phyloP scores from a whole-genome alignment of 2,113 vertebrate species.

The Sarotherodon lohbergeri region DNA sequence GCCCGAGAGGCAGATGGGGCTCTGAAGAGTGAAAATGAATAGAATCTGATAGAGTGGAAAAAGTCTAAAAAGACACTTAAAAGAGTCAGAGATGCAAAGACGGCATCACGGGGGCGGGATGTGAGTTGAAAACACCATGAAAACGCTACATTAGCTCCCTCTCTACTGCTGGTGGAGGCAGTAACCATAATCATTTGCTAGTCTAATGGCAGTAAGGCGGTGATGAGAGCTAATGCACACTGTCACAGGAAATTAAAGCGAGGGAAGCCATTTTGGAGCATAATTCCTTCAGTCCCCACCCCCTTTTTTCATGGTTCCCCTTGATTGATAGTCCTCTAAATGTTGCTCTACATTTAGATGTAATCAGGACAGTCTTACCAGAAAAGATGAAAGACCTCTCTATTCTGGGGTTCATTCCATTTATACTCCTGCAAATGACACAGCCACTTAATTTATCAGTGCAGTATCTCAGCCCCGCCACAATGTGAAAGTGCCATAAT shows the following conservation, averaged over 20 bases:
- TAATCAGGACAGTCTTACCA: conserved; percentile 76
- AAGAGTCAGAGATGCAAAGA: conserved; percentile 56
- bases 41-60: conserved; percentile 64
- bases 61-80: conserved; percentile 63
- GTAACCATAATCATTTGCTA: conserved; percentile 55
- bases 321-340: conserved; percentile 76
- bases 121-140: conserved; percentile 46
- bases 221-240: conserved; percentile 63
- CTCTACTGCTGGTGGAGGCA: conserved; percentile 33
- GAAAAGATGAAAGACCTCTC: conserved; percentile 75
- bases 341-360: conserved; percentile 79
- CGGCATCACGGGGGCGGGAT: conserved; percentile 15
- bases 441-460: conserved; percentile 70
- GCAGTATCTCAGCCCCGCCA: conserved; percentile 31
- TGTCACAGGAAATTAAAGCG: conserved; percentile 68
- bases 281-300: conserved; percentile 53
- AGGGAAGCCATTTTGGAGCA: conserved; percentile 58
- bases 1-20: conserved; percentile 43
- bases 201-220: conserved; percentile 57
- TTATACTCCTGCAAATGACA: conserved; percentile 69
- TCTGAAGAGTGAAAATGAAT: conserved; percentile 62
- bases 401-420: conserved; percentile 74
- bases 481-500: conserved; percentile 39
- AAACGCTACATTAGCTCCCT: conserved; percentile 57
- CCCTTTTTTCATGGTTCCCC: conserved; percentile 36